A percentile compares a stretch with the other conserved stretches of the same genome.
Conservation (phyloP, 2,888 invertebrate genomes). For the Aspidiotus rigidus region DNA sequence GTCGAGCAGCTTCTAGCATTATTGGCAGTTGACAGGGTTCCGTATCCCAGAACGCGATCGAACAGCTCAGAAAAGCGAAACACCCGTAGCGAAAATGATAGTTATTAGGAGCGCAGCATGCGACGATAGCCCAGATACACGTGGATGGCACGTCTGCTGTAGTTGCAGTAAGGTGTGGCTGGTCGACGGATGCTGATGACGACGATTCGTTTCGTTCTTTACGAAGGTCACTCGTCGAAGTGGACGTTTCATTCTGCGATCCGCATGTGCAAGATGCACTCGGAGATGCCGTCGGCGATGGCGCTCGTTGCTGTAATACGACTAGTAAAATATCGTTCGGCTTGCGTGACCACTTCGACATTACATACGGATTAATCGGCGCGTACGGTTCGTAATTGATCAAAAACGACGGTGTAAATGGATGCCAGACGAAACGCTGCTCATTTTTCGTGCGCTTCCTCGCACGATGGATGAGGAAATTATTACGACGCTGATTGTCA, state of each 20-base stretch:
- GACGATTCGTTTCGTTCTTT: not conserved
- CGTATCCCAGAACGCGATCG: constrained; percentile 61
- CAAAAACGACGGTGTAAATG: not conserved
- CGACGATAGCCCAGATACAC: constrained; percentile 66
- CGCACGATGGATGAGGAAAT: too few relatives aligned
- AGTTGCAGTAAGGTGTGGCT: constrained; percentile 7
- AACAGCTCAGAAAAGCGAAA: constrained; percentile 63
- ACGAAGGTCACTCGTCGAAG: not conserved
- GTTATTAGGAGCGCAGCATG: constrained; percentile 56
- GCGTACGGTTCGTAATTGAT: not conserved
- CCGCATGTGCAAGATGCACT: not conserved
- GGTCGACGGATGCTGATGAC: not conserved
- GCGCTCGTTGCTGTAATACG: not conserved
- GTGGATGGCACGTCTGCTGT: constrained; percentile 45
- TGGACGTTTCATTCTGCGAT: not conserved
- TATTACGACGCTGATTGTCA: not conserved
- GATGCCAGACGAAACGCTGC: not conserved
- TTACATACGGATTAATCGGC: not conserved
- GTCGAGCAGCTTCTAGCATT: constrained; percentile 49
- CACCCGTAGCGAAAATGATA: constrained; percentile 50
- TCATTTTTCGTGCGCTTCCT: too few relatives aligned
- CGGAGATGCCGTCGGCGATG: not conserved
- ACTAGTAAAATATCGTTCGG: not conserved
- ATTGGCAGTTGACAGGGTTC: constrained; percentile 61
- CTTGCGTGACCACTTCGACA: not conserved